phyloP scores from a whole-genome alignment of 30 jellyfish, hydroid and myxozoan species.

The Chrysaora quinquecirrha region DNA sequence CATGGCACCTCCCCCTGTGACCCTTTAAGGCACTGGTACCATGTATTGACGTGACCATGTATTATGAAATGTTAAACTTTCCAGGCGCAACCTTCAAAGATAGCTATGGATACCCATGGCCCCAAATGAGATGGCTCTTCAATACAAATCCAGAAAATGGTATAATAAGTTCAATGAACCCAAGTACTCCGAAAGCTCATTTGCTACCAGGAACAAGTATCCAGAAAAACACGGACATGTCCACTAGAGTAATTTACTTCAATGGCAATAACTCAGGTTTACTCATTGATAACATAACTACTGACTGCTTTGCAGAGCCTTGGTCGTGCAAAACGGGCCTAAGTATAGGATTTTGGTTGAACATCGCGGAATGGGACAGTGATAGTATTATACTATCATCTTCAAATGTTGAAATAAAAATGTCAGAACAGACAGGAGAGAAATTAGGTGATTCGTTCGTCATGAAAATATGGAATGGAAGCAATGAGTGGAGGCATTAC shows the following conservation, averaged over 20 bases:
- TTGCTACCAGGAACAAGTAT: constrained; percentile 19
- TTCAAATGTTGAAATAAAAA: too few species aligned
- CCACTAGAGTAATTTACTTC: constrained; percentile 8
- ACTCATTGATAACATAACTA: constrained; percentile 26
- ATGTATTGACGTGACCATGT: too few species aligned
- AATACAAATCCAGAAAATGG: constrained; percentile 8
- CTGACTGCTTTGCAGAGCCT: constrained; percentile 26
- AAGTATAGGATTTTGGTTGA: constrained; percentile 11
- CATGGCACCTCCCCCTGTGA: too few species aligned
- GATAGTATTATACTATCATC: constrained; percentile 23
- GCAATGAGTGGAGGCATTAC: constrained; percentile 26
- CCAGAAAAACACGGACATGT: background rate
- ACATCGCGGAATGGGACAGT: constrained; percentile 7
- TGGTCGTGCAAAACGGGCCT: constrained; percentile 35
- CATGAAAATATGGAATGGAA: constrained; percentile 48
- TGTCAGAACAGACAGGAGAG: too few species aligned
- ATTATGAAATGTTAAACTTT: too few species aligned
- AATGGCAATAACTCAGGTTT: constrained; percentile 50
- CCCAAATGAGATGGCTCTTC: constrained; percentile 35
- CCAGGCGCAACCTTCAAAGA: too few species aligned
- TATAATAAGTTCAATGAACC: background rate
- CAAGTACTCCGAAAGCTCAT: too few species aligned
- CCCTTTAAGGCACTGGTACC: too few species aligned
- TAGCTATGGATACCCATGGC: constrained; percentile 28
- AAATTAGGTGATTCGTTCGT: constrained; percentile 1